Conservation (phyloP, 2,113 vertebrate species). For the Thermophis baileyi region DNA sequence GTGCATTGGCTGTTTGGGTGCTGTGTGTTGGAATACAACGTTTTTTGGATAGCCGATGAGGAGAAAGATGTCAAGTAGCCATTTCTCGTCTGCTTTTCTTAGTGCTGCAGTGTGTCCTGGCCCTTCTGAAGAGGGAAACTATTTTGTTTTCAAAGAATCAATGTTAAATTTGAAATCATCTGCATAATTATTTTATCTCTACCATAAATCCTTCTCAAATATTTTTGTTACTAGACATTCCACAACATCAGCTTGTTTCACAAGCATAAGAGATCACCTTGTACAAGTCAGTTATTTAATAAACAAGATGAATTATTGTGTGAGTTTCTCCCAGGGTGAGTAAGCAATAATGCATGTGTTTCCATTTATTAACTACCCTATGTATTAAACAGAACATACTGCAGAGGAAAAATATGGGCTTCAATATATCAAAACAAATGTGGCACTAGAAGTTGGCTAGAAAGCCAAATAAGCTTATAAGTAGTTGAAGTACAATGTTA, state of each 20-base stretch:
- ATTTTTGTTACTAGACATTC: not conserved
- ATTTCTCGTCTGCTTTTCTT: no score
- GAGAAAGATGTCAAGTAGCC: no score
- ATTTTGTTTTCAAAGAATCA: not conserved
- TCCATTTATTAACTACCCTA: not conserved
- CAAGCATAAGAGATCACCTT: not conserved
- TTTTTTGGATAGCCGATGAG: no score
- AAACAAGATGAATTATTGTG: not conserved
- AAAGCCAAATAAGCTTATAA: not conserved
- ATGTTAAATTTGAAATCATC: not conserved
- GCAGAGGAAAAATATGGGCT: not conserved
- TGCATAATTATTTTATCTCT: not conserved
- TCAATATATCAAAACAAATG: not conserved
- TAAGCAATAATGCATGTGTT: not conserved
- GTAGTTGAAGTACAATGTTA: not conserved
- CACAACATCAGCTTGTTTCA: not conserved
- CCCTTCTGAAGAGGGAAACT: no score
- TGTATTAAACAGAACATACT: not conserved
- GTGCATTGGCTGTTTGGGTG: no score
- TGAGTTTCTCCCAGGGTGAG: not conserved
- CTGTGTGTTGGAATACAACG: no score
- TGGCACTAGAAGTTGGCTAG: not conserved
- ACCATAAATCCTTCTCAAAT: not conserved
- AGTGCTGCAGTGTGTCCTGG: no score
- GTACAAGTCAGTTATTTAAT: not conserved